A percentile compares a stretch with the other conserved stretches of the same genome.
Evolutionary conservation across 2,888 invertebrate genomes (phyloP).

Genomic region (Liopterus haemorrhoidalis): DNA sequence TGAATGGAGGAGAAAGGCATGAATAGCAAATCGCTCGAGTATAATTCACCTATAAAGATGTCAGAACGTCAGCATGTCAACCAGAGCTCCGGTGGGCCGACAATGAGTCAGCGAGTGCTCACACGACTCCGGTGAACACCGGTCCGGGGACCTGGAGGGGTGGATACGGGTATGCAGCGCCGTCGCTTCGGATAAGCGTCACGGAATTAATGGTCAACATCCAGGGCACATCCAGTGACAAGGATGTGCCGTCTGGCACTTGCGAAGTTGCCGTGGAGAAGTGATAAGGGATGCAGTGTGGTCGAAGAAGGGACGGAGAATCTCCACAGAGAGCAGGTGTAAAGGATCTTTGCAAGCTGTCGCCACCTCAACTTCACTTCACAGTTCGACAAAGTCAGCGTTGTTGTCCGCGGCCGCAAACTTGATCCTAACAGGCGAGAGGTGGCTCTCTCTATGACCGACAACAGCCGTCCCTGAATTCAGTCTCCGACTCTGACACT

Average conservation of each 20-base stretch:
- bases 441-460: too few relatives aligned
- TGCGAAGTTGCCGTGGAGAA: slow-evolving; percentile 15
- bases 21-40: slow-evolving; percentile 13
- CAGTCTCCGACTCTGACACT: too few relatives aligned
- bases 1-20: slow-evolving; percentile 12
- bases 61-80: slow-evolving; percentile 20
- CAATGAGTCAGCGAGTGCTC: slow-evolving; percentile 21
- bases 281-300: neutral
- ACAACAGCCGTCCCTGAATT: too few relatives aligned
- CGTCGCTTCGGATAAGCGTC: slow-evolving; percentile 17
- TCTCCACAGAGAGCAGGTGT: slow-evolving; percentile 33
- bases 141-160: too few relatives aligned
- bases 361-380: slow-evolving; percentile 27
- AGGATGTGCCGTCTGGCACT: slow-evolving; percentile 11
- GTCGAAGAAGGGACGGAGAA: slow-evolving; percentile 5
- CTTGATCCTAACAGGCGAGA: too few relatives aligned
- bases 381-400: neutral
- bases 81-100: slow-evolving; percentile 20
- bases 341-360: slow-evolving; percentile 36
- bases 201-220: slow-evolving; percentile 22
- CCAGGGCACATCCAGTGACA: slow-evolving; percentile 12
- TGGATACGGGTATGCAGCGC: neutral
- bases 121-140: neutral
- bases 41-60: slow-evolving; percentile 24
- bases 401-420: too few relatives aligned